Evolutionary conservation across 2,888 invertebrate genomes (phyloP), one percentile per base, ranked within the genome.

Genomic region (Gisinianus flammeolus): DNA sequence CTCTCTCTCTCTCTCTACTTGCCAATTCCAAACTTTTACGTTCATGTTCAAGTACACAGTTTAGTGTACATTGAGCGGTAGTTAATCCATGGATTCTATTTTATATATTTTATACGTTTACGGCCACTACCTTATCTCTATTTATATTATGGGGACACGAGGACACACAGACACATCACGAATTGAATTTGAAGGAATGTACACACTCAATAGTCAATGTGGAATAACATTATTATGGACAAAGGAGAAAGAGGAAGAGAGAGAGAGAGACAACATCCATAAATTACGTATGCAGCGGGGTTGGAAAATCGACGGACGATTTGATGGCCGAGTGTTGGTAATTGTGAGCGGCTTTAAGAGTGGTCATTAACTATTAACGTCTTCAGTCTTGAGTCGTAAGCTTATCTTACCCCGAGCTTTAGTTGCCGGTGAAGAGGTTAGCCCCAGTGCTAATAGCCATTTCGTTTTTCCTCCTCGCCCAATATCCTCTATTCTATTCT

Each of bases 281-380:
- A 62, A 73, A 62, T 62, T 73, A 62, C 6, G 62, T 16, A 62
- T 72, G 62, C 35, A 73, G 62, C 10, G 26, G 33, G 12, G n/a
- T 35, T 19, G 22, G 66, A n/a, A 16, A n/a, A 67, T 24, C 12
- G 30, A 66, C 24, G 26, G 44, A 69, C 12, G 44, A 73, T 77
- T 77, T 77, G 77, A 77, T 77, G 72, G 77, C 66, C 70, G 73
- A 80, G 79, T 80, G 79, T 78, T 44, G 72, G 77, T 80, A 80
- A 80, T 80, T 80, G 79, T 76, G 67, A 80, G 67, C 68, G 67
- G 72, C 62, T 76, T 76, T 71, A 68, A 77, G 78, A 58, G 69
- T 70, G 79, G 78, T 80, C 79, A 80, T 80, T 80, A 80, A 80
- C 78, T 75, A 79, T 80, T 80, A 80, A 80, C 79, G 79, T 79